Evolutionary conservation across 2,113 vertebrate species (phyloP), one percentile per base, ranked within the genome.

Genomic region (Hiodon tergisus): DNA sequence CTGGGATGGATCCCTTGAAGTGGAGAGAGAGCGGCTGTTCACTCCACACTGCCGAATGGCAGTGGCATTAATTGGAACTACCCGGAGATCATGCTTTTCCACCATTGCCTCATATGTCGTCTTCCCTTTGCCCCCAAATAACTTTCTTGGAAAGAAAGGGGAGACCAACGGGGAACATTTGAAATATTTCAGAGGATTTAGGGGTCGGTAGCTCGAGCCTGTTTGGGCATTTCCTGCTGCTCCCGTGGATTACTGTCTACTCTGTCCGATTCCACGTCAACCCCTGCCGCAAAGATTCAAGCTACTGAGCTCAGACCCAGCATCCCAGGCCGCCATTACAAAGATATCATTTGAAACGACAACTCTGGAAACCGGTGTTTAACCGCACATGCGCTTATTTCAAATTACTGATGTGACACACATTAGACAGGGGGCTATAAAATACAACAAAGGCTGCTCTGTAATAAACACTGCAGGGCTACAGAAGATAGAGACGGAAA

Each of bases 361-460:
- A 75, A 69, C 50, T 8, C 74, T 69, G 55, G 10, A 65, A 50
- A 48, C 47, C 58, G 31, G 14, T 31, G 55, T 58, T 61, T 47
- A 53, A 53, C n/a, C 10, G 5, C 6, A 53, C 6, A 10, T 51
- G 9, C 10, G 16, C 51, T 31, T 73, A 17, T 53, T 65, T 73
- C 72, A 47, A 47, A 11, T 7, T 72, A 55, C 51, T 50, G 48
- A 46, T 10, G 59, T 16, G 13, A 63, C 78, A 77, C 67, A 77
- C 73, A 53, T 61, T 74, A 66, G 71, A n/a, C 65, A 53, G 48
- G 10, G 17, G 16, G 71, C 66, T 61, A 61, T 81, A 75, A 74
- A 79, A 83, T 79, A 67, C 73, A 79, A 78, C 75, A 80, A 31
- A 76, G 78, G 81, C 66, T 80, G 77, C 84, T 85, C 77, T 72